These are phyloP conservation scores for Pyrgus malvae DNA, from an alignment of 2,888 invertebrate species.

Conservation along the genomic window DNA sequence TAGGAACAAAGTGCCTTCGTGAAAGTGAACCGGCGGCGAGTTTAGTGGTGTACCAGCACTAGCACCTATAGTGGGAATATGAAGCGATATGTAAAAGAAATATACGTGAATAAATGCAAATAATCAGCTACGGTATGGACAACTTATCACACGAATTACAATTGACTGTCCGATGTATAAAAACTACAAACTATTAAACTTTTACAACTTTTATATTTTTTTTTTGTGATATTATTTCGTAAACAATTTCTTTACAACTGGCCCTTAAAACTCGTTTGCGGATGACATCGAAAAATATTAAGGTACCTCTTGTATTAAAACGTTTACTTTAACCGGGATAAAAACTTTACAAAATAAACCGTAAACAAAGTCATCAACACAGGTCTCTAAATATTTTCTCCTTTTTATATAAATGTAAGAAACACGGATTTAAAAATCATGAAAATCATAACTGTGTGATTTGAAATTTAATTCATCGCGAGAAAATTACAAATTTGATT, in stretches of 20 bases:
- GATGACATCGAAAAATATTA: not conserved
- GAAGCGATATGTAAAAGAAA: not conserved
- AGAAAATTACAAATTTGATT: conserved; percentile 58
- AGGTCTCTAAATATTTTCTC: not conserved
- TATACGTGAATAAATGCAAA: conserved; percentile 13
- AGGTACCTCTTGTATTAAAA: not conserved
- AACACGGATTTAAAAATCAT: not conserved
- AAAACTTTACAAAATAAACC: not conserved
- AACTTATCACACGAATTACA: conserved; percentile 16
- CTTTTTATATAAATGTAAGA: conserved; percentile 14
- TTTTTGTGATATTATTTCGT: not conserved
- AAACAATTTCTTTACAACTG: not conserved
- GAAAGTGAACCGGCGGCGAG: not conserved
- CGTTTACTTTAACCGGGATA: not conserved
- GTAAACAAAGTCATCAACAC: not conserved
- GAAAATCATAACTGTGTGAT: conserved; percentile 2
- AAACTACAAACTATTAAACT: not conserved
- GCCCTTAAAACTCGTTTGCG: not conserved
- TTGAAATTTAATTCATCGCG: conserved; percentile 44
- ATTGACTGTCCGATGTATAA: conserved; percentile 13
- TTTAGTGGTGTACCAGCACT: conserved; percentile 6
- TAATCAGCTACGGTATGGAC: conserved; percentile 6
- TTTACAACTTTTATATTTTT: not conserved
- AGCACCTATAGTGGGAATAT: conserved; percentile 6
- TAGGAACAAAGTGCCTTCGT: conserved; percentile 50